Evolutionary conservation across 2,888 invertebrate genomes (phyloP), one percentile per base, ranked within the genome.

Genomic region (Sesamia inferens): DNA sequence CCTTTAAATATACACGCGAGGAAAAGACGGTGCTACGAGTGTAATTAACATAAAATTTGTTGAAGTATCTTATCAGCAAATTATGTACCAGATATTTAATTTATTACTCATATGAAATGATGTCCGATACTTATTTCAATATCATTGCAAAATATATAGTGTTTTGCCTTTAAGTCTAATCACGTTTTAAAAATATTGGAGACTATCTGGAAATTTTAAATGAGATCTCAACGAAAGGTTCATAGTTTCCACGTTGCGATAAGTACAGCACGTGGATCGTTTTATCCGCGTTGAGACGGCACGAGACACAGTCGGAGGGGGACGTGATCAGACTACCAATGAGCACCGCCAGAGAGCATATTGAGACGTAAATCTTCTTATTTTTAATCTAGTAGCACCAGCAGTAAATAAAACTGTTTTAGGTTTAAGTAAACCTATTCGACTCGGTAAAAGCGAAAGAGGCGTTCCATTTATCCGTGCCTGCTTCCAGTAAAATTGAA

Each of bases 321-420:
- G 83, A 93, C 94, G 94, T 94, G 94, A 91, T 91, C 80, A 64
- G 90, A 92, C 89, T 93, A 83, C 80, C 85, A 90, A 92, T 89
- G 88, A 89, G 86, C 71, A 71, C 71, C 76, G 82, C 85, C 79
- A 84, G 84, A 88, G 83, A 84, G 88, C 88, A 90, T 92, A 92
- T 92, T 91, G 90, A 92, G 88, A 92, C 87, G 86, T 90, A 90
- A 90, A 91, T 91, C 90, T 88, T 82, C 75, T 75, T 74, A 83
- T 81, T 84, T 81, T 86, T 78, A 81, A 85, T 83, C 80, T 79
- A 83, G 71, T 72, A 68, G 62, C 73, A 59, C n/a, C 63, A 75
- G 73, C 68, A 80, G 79, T 85, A 86, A 81, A 79, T 85, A 83
- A 83, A 85, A 77, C 68, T 72, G 71, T 76, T 79, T 75, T 55